These are phyloP conservation scores for Aphidius ervi DNA, from an alignment of 1,140 invertebrate genomes.

Conservation along the genomic window DNA sequence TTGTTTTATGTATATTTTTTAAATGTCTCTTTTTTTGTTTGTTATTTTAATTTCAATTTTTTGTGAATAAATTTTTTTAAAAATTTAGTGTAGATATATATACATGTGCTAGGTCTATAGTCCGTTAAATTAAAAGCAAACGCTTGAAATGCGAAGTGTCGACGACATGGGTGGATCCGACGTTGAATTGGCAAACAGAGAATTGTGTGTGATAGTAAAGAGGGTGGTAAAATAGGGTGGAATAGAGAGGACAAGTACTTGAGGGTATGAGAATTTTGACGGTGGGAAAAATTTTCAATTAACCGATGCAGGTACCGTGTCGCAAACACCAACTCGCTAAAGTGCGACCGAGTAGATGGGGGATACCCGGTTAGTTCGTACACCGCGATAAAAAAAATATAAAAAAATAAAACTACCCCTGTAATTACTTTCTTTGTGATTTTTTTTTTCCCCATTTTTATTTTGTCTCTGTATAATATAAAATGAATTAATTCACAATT, in stretches of 20 bases:
- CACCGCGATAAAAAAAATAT: not conserved
- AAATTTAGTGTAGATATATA: not conserved
- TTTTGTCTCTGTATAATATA: too few relatives aligned
- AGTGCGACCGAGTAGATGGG: not conserved
- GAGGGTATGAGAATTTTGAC: slow-evolving; percentile 14
- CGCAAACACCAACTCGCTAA: slow-evolving; percentile 10
- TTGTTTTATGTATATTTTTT: not conserved
- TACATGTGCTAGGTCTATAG: not conserved
- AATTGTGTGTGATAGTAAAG: too few relatives aligned
- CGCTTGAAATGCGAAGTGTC: slow-evolving; percentile 25
- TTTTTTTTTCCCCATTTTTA: not conserved
- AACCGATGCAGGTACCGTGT: slow-evolving; percentile 22
- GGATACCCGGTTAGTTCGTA: slow-evolving; percentile 22
- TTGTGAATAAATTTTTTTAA: slow-evolving; percentile 2
- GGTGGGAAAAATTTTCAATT: slow-evolving; percentile 44
- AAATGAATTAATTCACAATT: too few relatives aligned
- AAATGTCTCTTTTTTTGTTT: not conserved
- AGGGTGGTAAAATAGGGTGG: too few relatives aligned
- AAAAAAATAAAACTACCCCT: not conserved
- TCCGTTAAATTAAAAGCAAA: slow-evolving; percentile 45
- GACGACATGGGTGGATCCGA: slow-evolving; percentile 7
- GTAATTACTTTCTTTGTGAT: not conserved
- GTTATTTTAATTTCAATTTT: not conserved
- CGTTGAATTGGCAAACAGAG: slow-evolving; percentile 13
- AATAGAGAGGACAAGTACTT: too few relatives aligned